phyloP scores from a whole-genome alignment of 2,888 invertebrate genomes.

The Hecatera dysodea region DNA sequence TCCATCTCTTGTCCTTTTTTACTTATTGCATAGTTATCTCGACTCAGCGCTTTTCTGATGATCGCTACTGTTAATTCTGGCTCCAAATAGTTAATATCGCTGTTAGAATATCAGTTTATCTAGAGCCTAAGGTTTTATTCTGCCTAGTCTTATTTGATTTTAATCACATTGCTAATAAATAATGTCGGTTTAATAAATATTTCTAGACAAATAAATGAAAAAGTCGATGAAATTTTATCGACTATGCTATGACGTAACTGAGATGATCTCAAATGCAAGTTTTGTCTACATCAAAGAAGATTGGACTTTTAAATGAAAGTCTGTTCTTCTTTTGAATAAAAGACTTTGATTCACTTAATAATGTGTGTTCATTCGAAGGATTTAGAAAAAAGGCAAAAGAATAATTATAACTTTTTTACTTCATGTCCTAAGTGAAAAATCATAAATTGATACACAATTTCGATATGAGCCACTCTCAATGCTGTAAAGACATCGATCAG shows the following conservation, averaged over 20 bases:
- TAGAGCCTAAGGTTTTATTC: not conserved
- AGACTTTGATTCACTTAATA: not conserved
- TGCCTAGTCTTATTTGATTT: too few species aligned
- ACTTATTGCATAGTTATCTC: too few species aligned
- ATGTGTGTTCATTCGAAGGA: constrained; percentile 1
- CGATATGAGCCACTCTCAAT: not conserved
- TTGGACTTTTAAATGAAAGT: not conserved
- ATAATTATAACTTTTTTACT: not conserved
- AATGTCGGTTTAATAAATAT: not conserved
- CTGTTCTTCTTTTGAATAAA: too few species aligned
- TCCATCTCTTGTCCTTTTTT: too few species aligned
- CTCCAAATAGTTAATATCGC: not conserved
- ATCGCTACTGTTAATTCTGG: too few species aligned
- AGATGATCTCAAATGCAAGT: constrained; percentile 17
- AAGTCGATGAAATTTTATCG: not conserved
- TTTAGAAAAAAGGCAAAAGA: not conserved
- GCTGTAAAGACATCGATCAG: constrained; percentile 7
- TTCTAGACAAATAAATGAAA: not conserved
- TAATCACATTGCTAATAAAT: not conserved
- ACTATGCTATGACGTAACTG: constrained; percentile 16
- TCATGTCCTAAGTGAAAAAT: not conserved
- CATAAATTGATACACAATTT: not conserved
- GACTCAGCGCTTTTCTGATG: too few species aligned
- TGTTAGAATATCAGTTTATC: not conserved
- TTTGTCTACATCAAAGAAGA: not conserved